Percentiles rank a stretch among this genome's conserved stretches.
phyloP scores from a whole-genome alignment of 2,113 vertebrate species.

The Mormyrus lacerda region DNA sequence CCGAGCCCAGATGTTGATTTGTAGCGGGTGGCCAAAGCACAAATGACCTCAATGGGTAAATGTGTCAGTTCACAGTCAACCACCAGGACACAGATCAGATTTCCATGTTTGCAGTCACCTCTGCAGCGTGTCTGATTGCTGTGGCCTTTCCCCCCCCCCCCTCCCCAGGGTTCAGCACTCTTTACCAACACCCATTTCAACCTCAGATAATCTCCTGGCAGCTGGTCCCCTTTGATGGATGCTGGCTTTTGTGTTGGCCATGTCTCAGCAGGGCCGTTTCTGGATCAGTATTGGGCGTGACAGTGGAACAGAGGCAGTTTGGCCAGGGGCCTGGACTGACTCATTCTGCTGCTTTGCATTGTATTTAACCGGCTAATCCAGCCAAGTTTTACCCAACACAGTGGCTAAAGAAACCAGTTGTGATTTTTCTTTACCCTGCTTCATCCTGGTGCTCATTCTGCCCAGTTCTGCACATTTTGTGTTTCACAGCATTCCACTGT shows the following conservation, averaged over 20 bases:
- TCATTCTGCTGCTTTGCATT: not conserved
- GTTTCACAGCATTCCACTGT: not conserved
- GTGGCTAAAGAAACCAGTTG: not conserved
- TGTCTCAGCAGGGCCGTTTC: slow-evolving; percentile 27
- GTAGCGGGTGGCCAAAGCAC: not conserved
- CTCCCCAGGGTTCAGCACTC: not conserved
- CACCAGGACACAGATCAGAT: slow-evolving; percentile 17
- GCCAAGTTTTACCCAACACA: not conserved
- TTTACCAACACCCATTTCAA: slow-evolving; percentile 16
- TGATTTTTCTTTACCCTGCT: not conserved
- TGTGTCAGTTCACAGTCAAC: not conserved
- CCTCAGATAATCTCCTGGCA: slow-evolving; percentile 33
- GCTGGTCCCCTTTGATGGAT: slow-evolving; percentile 38
- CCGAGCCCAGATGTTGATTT: not conserved
- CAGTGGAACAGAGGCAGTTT: slow-evolving; percentile 13
- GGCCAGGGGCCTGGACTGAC: not conserved
- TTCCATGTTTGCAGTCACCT: slow-evolving; percentile 23
- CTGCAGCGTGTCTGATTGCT: not conserved
- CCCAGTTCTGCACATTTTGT: not conserved
- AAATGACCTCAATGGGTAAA: not conserved
- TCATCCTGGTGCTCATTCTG: not conserved
- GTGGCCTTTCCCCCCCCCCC: not conserved
- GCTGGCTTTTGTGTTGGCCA: not conserved
- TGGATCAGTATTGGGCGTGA: not conserved
- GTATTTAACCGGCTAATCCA: not conserved